These are phyloP conservation scores for Pseudomugil tenellus DNA, from an alignment of 2,797 vertebrate species.

Conservation along the genomic window DNA sequence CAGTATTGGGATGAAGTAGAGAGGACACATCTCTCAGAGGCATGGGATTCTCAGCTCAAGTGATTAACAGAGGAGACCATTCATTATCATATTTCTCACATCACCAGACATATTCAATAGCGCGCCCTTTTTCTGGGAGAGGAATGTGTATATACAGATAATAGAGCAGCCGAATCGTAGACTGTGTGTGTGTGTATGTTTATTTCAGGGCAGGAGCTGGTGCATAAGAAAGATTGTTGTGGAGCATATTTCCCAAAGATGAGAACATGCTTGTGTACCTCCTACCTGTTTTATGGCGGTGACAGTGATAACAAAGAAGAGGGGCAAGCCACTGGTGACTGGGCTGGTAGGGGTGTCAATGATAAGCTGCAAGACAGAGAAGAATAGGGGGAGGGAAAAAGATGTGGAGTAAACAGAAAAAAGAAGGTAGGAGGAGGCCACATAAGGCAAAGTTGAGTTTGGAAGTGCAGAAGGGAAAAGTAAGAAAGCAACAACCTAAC, in stretches of 20 bases:
- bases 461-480: constrained; percentile 31
- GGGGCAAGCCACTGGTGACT: constrained; percentile 95
- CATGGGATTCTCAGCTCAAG: constrained; percentile 54
- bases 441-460: constrained; percentile 46
- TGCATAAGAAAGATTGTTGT: background rate
- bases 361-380: constrained; percentile 86
- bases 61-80: constrained; percentile 80
- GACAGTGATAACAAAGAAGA: constrained; percentile 98
- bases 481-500: constrained; percentile 9
- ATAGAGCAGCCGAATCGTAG: constrained; percentile 45
- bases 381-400: constrained; percentile 21
- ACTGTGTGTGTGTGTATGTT: constrained; percentile 20
- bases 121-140: constrained; percentile 62
- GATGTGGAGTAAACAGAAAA: constrained; percentile 2
- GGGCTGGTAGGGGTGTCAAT: constrained; percentile 98
- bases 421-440: constrained; percentile 33
- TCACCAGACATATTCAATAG: constrained; percentile 80
- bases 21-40: constrained; percentile 63
- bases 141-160: constrained; percentile 73
- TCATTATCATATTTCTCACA: constrained; percentile 84
- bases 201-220: constrained; percentile 21
- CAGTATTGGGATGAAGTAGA: constrained; percentile 31
- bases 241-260: constrained; percentile 43
- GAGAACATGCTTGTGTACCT: constrained; percentile 42
- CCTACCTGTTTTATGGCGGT: constrained; percentile 97